Conservation (phyloP, 2,113 vertebrate species). For the Pyrgilauda ruficollis region DNA sequence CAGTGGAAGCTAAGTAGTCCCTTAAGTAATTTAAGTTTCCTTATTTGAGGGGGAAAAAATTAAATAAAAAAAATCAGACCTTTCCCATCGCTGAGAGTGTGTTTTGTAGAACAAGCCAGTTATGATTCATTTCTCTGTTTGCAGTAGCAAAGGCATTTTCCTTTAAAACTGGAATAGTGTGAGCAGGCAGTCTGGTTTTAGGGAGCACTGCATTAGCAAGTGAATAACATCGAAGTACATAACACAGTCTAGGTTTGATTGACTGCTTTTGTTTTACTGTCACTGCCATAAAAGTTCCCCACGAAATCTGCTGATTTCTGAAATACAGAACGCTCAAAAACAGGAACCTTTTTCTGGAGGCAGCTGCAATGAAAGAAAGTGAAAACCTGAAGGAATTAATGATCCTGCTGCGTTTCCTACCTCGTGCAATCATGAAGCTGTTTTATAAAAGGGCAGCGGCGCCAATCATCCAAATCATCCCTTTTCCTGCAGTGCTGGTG, state of each 20-base stretch:
- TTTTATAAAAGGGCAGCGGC: background rate
- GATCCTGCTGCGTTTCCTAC: background rate
- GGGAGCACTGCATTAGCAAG: background rate
- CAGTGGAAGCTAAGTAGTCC: slow-evolving; percentile 61
- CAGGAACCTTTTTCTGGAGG: background rate
- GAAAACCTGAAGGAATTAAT: background rate
- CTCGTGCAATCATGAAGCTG: background rate
- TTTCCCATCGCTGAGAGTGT: background rate
- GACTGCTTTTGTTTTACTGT: background rate
- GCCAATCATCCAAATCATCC: background rate
- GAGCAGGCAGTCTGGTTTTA: background rate
- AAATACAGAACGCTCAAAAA: background rate
- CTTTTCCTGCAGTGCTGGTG: background rate
- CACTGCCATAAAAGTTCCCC: background rate
- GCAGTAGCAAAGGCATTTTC: background rate
- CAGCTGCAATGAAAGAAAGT: background rate
- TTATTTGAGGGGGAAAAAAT: background rate
- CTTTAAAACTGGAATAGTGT: background rate
- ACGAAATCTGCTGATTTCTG: background rate
- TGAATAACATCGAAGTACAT: background rate
- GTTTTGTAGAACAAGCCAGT: slow-evolving; percentile 43
- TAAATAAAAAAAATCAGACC: background rate
- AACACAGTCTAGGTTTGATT: background rate
- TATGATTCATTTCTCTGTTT: slow-evolving; percentile 52
- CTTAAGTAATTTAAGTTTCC: slow-evolving; percentile 69